Base-by-base conservation (phyloP, 2,888 invertebrate genomes). In the Escarpia spicata region DNA sequence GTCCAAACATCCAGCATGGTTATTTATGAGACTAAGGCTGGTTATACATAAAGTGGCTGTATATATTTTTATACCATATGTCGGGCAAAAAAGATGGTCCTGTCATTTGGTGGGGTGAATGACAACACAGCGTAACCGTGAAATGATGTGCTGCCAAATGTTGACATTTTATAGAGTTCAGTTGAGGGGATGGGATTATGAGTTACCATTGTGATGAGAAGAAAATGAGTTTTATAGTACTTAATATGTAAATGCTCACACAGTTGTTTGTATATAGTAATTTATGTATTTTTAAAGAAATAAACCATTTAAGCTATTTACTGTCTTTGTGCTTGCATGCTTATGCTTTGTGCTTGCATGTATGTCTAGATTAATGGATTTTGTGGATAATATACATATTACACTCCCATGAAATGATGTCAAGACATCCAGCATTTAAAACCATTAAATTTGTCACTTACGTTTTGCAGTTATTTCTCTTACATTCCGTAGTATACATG, bases 251-350 rank as follows among this genome's bases (percentile, higher is more conserved):
- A 75, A 75, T 75, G 75, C 75, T 75, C 75, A 75, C 75, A 6
- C 75, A 26, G 75, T 75, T 75, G 75, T 75, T 75, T 75, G 75
- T 75, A 75, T 75, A 75, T 75, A 75, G 75, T 75, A 75, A 75
- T 75, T 75, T 75, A 75, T 75, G 75, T 75, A 75, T 75, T 75
- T 75, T 75, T 75, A 75, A 75, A 75, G 75, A 75, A 75, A 75
- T 75, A 75, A 75, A 75, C 19, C 75, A 75, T 75, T 75, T 75
- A 75, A 75, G 75, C 75, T 26, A 75, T n/a, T 75, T n/a, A 75
- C 26, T 75, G 75, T 75, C 75, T 75, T 19, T 75, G 75, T 75
- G 75, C 26, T 19, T 75, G 75, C 19, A 19, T 52, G 10, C 52
- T 12, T 52, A 15, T 52, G 52, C 2, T 52, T 52, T 52, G 10